phyloP scores from a whole-genome alignment of 2,888 invertebrate genomes.

The Calliphora vomitoria region DNA sequence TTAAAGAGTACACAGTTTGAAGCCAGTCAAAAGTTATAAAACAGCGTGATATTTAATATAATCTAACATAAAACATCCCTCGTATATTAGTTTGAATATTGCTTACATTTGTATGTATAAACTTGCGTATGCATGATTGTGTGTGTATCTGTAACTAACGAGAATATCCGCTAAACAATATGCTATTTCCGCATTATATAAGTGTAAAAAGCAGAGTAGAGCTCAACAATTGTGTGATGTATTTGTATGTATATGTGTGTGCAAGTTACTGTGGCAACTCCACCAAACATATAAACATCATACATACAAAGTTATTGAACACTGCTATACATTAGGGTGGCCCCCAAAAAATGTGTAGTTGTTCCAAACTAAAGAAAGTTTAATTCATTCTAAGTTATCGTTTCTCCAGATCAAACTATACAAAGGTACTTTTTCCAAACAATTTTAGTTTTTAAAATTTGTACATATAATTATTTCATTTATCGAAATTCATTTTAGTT shows the following conservation, averaged over 20 bases:
- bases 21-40: no score
- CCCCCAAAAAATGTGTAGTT: no score
- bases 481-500: no score
- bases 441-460: no score
- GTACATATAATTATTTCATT: no score
- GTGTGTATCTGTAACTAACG: slow-evolving; percentile 76
- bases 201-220: slow-evolving; percentile 1
- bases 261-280: slow-evolving; percentile 49
- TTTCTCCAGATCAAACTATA: no score
- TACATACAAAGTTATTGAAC: slow-evolving; percentile 17
- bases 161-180: slow-evolving; percentile 80
- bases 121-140: slow-evolving; percentile 62
- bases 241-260: neutral
- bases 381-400: no score
- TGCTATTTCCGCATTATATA: slow-evolving; percentile 61
- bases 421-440: no score
- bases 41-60: no score
- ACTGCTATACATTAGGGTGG: neutral
- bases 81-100: neutral
- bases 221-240: slow-evolving; percentile 4
- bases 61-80: neutral
- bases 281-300: slow-evolving; percentile 12
- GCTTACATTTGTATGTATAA: neutral
- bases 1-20: no score
- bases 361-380: no score